A percentile compares a stretch with the other conserved stretches of the same genome.
Evolutionary conservation across 2,113 vertebrate genomes (phyloP).

Genomic region (Pimephales promelas): DNA sequence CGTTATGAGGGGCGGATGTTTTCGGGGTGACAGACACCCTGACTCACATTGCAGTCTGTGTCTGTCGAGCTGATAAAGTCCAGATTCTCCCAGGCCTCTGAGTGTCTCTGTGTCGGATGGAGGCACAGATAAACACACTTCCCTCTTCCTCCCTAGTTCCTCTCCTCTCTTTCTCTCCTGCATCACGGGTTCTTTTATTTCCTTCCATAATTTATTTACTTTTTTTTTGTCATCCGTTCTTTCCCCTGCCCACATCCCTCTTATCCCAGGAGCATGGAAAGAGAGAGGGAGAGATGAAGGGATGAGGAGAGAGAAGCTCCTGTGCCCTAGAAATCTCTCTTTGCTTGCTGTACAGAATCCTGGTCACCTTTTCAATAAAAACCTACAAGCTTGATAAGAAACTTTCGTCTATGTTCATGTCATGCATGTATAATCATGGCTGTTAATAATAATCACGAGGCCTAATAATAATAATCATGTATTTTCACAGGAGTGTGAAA

Average conservation of each 20-base stretch:
- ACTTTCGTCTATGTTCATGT: not conserved
- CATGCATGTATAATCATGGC: not conserved
- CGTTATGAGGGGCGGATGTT: not conserved
- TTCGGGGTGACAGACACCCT: conserved; percentile 27
- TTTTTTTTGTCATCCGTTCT: conserved; percentile 22
- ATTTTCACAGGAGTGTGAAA: not conserved
- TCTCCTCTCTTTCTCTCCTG: conserved; percentile 75
- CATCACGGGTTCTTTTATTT: conserved; percentile 63
- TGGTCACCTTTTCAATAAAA: conserved; percentile 82
- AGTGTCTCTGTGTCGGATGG: conserved; percentile 11
- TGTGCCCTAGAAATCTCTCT: conserved; percentile 67
- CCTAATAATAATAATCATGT: not conserved
- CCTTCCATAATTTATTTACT: conserved; percentile 56
- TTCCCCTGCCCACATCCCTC: conserved; percentile 58
- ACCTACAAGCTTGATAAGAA: conserved; percentile 66
- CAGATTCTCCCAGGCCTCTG: conserved; percentile 27
- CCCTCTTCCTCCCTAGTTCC: conserved; percentile 49
- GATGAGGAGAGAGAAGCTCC: conserved; percentile 53
- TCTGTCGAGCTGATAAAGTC: conserved; percentile 17
- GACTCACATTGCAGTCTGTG: conserved; percentile 14
- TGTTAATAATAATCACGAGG: not conserved
- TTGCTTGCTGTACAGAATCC: conserved; percentile 76
- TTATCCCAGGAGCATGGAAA: conserved; percentile 55
- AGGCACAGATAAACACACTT: not conserved
- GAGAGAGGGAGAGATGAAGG: conserved; percentile 58